A percentile compares a stretch with the other conserved stretches of the same genome.
phyloP scores from a whole-genome alignment of 2,797 vertebrate genomes.

The Alcedo atthis region DNA sequence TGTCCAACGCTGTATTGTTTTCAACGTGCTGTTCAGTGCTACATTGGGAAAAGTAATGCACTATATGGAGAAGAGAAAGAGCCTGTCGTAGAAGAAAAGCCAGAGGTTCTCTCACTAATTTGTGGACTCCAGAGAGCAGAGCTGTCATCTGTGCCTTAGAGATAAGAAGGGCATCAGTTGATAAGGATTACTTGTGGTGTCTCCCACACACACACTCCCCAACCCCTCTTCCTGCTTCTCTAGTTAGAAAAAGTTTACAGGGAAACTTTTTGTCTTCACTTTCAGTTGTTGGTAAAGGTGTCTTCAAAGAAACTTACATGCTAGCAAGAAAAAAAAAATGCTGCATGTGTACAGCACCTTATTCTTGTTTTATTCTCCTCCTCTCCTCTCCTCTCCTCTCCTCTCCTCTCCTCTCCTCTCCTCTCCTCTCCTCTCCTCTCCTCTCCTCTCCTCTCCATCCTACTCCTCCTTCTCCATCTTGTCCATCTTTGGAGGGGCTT shows the following conservation, averaged over 20 bases:
- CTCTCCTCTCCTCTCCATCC: not conserved
- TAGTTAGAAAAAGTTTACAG: not conserved
- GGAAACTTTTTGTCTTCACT: not conserved
- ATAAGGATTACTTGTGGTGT: conserved; percentile 49
- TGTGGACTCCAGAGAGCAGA: not conserved
- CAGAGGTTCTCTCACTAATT: not conserved
- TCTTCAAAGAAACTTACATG: not conserved
- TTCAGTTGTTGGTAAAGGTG: not conserved
- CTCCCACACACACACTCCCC: not conserved
- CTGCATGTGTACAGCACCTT: no score
- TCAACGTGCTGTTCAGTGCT: not conserved
- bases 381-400: no score
- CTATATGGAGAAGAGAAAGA: not conserved
- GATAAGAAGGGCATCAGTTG: conserved; percentile 39
- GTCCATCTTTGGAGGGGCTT: not conserved
- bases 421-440: no score
- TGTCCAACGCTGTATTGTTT: not conserved
- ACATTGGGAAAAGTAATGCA: not conserved
- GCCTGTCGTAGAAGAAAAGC: not conserved
- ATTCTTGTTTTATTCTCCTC: no score
- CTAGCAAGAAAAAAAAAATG: not conserved
- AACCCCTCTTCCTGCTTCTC: not conserved
- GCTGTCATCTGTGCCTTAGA: conserved; percentile 45
- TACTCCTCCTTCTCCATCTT: not conserved
- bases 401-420: no score